Base-by-base conservation (phyloP, 2,888 invertebrate species). In the Cynaeus angustus region DNA sequence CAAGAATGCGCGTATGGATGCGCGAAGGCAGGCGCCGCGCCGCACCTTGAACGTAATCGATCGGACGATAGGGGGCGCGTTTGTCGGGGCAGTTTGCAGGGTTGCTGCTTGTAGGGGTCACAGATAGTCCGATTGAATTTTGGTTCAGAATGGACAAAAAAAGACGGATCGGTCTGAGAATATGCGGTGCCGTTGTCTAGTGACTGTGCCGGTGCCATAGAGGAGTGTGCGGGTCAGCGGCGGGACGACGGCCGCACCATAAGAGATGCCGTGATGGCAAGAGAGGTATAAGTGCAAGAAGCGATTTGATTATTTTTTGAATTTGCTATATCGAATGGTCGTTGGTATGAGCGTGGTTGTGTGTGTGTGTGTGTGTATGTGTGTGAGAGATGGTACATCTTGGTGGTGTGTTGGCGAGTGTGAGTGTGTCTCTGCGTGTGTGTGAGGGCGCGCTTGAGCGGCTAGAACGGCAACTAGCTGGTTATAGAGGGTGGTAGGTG, bases 211-310 rank as follows among this genome's bases (percentile, higher is more conserved):
- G 76, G 80, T 79, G 79, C 70, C 75, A 71, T 75, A 75, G 75
- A 74, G 77, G 78, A 76, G 77, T 74, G 77, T 76, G 74, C 67
- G 69, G 75, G 64, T 75, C 78, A 74, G 81, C 82, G 82, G 83
- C 83, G 81, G 81, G 78, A 78, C 79, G 78, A 77, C 80, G 81
- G 84, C 85, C 88, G 87, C 88, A 87, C 87, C 87, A 87, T 87
- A 88, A 88, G 85, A 87, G 87, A 90, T 90, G 90, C 89, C 89
- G 90, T 90, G 89, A 90, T 90, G 90, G 90, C 90, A 89, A 90
- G 90, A 89, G 90, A 90, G 90, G 89, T 90, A 89, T 77, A 10
- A 12, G 26, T 28, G 9, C 50, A 5, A 50, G 1, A n/a, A 7
- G 16, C n/a, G 46, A 21, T 21, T 21, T 3, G 21, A 45, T 16